Base-by-base conservation (phyloP, 2,113 vertebrate genomes). In the Engraulis encrasicolus region DNA sequence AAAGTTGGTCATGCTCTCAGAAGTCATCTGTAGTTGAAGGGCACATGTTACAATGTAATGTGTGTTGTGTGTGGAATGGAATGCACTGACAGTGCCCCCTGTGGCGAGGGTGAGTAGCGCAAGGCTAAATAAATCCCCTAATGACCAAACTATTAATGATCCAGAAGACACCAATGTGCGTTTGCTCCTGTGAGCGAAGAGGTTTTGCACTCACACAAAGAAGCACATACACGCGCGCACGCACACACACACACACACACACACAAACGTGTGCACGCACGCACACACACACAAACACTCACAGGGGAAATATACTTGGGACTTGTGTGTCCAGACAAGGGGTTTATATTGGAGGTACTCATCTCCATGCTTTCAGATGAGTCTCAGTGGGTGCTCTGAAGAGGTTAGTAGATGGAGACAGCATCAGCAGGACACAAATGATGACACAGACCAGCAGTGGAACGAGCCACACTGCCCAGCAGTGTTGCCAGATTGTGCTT, bases 41-140 rank as follows among this genome's bases (percentile, higher is more conserved):
- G 83, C 87, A 87, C 85, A 90, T 90, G 87, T n/a, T n/a, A n/a
- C n/a, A n/a, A n/a, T n/a, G 84, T 81, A 34, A 37, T 37, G 20
- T 3, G 54, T 38, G n/a, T n/a, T n/a, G n/a, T n/a, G n/a, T n/a
- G n/a, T n/a, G n/a, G n/a, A n/a, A n/a, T n/a, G 84, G 79, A 34
- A 37, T 37, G 20, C 1, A 38, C 52, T 45, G 78, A 48, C 6
- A 38, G 54, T 15, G 78, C 84, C 71, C 83, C 87, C 54, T 78
- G 78, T 77, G 38, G 82, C 81, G 50, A 54, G n/a, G 2, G 49
- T 34, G 66, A 2, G 52, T 20, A 17, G 23, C 12, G 58, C 58
- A 66, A 23, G 23, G n/a, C 6, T 11, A 31, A 6, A 66, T 66
- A 23, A 66, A 66, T 66, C 0, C 6, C 58, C 58, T 7, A 61